Base-by-base conservation (phyloP, 2,888 invertebrate genomes). In the Xanthia togata region DNA sequence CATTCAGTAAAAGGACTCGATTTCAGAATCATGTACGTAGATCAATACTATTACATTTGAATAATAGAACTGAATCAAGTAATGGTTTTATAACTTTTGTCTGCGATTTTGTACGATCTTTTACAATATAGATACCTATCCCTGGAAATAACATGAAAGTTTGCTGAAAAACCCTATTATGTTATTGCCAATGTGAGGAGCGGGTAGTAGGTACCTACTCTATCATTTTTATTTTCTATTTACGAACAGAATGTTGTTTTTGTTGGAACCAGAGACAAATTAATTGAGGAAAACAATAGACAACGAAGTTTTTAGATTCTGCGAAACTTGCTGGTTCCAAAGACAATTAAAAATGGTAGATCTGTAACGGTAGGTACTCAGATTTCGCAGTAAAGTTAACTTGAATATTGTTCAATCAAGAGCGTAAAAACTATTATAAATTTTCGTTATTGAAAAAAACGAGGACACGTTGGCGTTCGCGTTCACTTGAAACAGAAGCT, bases 401-500 rank as follows among this genome's bases (percentile, higher is more conserved):
- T 41, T 47, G 38, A 41, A 8, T 55, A 8, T 68, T 71, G 73
- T 76, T 47, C 50, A 82, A 70, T 62, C 11, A 65, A 73, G n/a
- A 63, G 55, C 38, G 47, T 63, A 72, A 71, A 75, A 60, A 31
- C 44, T 70, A 63, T 74, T 82, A 71, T 72, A 53, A 60, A 70
- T 73, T 65, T 75, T 70, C 55, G 69, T 78, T 60, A 75, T 71
- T 76, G 47, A 76, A 78, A 85, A 81, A 85, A 85, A 83, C 35
- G 67, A 72, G 65, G 73, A 70, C 67, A 74, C 70, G 79, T 75
- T 65, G 47, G n/a, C 67, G 55, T 50, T 57, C 60, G 47, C 69
- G 59, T 73, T 81, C 75, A 72, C 70, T 79, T 80, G 73, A 74
- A 83, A 85, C 76, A 78, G 76, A 64, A 79, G 68, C 78, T 76